Base-by-base conservation (phyloP, 1,140 invertebrate species). In the Leptopilina clavipes region DNA sequence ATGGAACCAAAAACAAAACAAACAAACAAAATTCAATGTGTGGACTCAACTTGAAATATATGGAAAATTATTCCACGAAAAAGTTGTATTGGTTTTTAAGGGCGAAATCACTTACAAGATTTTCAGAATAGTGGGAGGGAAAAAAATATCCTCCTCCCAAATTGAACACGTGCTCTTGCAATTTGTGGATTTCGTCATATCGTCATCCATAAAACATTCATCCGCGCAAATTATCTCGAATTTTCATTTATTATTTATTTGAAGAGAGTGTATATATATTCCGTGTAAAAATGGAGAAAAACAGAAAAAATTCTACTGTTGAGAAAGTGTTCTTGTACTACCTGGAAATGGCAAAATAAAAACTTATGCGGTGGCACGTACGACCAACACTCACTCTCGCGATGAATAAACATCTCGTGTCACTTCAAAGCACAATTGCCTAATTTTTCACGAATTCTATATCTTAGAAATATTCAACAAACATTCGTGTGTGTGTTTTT, bases 1-100 rank as follows among this genome's bases (percentile, higher is more conserved):
- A 65, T n/a, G 14, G 12, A 25, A 14, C 25, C 22, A 14, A 65
- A 40, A 7, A 40, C 37, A 40, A 40, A 40, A 40, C 3, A 40
- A 40, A 40, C 5, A 54, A 10, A 54, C 10, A 25, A 65, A 14
- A 65, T 65, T 65, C 22, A n/a, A 31, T n/a, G 59, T n/a, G 59
- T 65, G 59, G 12, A 25, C 22, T 6, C 22, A n/a, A 65, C 22
- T 65, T 65, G 22, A 65, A 31, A 65, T n/a, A n/a, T n/a, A n/a
- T 65, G 59, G 59, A 65, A 65, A 65, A 65, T 65, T 65, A 65
- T 65, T 65, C 59, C 59, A 25, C 10, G 59, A 65, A 65, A 65
- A 65, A 65, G 19, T 65, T 14, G 59, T 65, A 65, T 31, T 9
- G 12, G 59, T 65, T 31, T 65, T 65, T 37, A 31, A 65, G 25